Percentiles rank a stretch among this genome's conserved stretches.
These are phyloP conservation scores for Cynopterus brachyotis DNA, from an alignment of 2,113 vertebrate species.

Conservation along the genomic window DNA sequence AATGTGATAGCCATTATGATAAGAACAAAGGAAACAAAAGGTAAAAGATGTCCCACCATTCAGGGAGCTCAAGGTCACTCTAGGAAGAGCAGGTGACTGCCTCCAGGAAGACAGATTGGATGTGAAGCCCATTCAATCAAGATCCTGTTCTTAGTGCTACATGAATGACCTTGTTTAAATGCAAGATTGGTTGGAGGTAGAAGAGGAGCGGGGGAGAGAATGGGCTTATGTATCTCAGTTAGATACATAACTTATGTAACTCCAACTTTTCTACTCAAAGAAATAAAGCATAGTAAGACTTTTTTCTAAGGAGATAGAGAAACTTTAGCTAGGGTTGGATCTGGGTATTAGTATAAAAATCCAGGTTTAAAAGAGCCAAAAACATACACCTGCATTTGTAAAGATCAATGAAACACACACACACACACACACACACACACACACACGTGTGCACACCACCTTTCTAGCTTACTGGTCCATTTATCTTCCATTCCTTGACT, in stretches of 20 bases:
- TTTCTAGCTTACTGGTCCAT: constrained; percentile 25
- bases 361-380: not conserved
- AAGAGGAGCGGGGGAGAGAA: not conserved
- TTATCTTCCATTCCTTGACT: not conserved
- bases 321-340: not conserved
- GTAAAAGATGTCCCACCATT: not conserved
- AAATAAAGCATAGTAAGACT: not conserved
- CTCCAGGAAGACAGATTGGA: not conserved
- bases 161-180: constrained; percentile 9
- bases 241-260: no score
- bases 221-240: not conserved
- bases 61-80: not conserved
- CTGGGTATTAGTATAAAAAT: not conserved
- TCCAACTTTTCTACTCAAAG: not conserved
- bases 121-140: not conserved
- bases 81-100: not conserved
- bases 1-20: not conserved
- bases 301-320: not conserved
- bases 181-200: not conserved
- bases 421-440: not conserved
- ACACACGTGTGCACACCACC: not conserved
- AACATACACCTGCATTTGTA: not conserved
- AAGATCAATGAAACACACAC: not conserved
- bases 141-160: not conserved
- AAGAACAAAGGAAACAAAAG: not conserved